Conservation (phyloP, 2,888 invertebrate genomes). For the Thymelicus lineola region DNA sequence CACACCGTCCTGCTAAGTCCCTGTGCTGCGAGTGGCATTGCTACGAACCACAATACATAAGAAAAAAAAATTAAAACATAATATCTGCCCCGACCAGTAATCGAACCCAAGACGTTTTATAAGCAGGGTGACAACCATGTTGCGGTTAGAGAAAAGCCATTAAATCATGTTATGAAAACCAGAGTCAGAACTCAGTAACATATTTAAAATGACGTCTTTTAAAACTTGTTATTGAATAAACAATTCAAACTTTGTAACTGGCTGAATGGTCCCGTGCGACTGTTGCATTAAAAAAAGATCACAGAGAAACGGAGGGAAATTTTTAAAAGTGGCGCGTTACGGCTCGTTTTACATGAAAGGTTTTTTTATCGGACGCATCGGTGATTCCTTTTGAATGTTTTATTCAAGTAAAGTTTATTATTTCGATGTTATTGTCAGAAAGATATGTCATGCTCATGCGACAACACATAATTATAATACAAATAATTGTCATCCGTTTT, state of each 20-base stretch:
- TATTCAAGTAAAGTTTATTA: slow-evolving; percentile 38
- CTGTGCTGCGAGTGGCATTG: no score
- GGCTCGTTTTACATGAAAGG: slow-evolving; percentile 59
- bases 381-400: slow-evolving; percentile 68
- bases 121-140: no score
- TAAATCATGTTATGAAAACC: not conserved
- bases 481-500: not conserved
- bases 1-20: no score
- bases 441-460: not conserved
- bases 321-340: slow-evolving; percentile 58
- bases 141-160: no score
- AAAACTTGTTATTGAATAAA: slow-evolving; percentile 54
- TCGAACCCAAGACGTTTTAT: no score
- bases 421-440: slow-evolving; percentile 28
- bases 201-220: slow-evolving; percentile 34
- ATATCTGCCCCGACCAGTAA: no score
- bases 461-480: not conserved
- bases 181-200: slow-evolving; percentile 39
- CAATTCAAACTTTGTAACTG: slow-evolving; percentile 54
- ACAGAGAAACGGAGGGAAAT: slow-evolving; percentile 56
- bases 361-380: slow-evolving; percentile 59
- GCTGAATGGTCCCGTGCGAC: slow-evolving; percentile 46
- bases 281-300: slow-evolving; percentile 43
- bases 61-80: no score
- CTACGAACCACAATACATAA: no score